Base-by-base conservation (phyloP, 1,140 invertebrate genomes). In the Anoplolepis gracilipes region DNA sequence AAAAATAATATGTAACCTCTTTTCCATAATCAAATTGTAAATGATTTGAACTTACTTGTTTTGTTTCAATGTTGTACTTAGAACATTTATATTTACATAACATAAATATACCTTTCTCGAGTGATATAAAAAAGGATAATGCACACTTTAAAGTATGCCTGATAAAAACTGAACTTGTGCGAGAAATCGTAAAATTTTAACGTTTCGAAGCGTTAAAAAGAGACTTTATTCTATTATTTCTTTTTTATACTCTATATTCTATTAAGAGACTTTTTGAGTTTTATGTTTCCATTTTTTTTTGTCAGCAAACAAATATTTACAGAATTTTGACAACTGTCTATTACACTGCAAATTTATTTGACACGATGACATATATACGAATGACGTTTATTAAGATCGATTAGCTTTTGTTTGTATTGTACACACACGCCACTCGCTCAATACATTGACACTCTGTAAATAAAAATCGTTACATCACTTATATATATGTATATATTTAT, bases 321-420 rank as follows among this genome's bases (percentile, higher is more conserved):
- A 8, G 3, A 39, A 2, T 6, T 57, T 55, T 22, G 8, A 53
- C 30, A n/a, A 72, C 25, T 28, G 25, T 70, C 33, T 22, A 36
- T 33, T 82, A 25, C 22, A 82, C 28, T 59, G 13, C 19, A 82
- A 82, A 59, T 82, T 82, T 82, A 62, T 25, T 0, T 0, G 4
- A 33, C 39, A 33, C 11, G 11, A 42, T 33, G 78, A 73, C 55
- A 82, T 46, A 4, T 46, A 10, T 22, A 25, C 10, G 36, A 73
- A 36, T 82, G 78, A 82, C 28, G 42, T 61, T 82, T 61, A 59
- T 79, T 82, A 39, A 81, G 57, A 59, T 57, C 49, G 67, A 72
- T 82, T 72, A 59, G 53, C 49, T 72, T 82, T 73, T 82, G 78
- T 82, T 61, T 22, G 19, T n/a, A 36, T 49, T 49, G 57, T 22